phyloP scores from a whole-genome alignment of 2,797 vertebrate genomes.

The Sternotherus odoratus region DNA sequence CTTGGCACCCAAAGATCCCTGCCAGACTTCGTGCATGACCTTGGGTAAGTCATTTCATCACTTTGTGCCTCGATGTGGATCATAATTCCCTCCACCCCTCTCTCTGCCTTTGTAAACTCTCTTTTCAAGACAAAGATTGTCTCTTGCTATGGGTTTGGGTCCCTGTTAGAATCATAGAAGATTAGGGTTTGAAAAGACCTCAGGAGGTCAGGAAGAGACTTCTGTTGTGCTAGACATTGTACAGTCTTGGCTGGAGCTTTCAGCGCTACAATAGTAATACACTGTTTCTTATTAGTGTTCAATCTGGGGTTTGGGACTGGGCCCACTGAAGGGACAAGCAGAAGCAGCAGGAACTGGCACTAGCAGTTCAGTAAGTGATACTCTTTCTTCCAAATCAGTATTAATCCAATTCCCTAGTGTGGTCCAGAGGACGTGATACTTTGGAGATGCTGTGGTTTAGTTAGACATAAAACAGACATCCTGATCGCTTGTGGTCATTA shows the following conservation, averaged over 20 bases:
- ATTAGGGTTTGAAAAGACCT: no score
- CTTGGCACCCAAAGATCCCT: background rate
- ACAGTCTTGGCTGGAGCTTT: background rate
- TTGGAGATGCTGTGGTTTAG: background rate
- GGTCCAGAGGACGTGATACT: background rate
- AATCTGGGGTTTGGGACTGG: background rate
- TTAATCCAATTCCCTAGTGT: background rate
- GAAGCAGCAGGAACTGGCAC: background rate
- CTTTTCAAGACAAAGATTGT: background rate
- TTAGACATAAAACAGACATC: background rate
- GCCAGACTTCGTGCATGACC: background rate
- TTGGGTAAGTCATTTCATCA: background rate
- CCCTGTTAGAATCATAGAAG: background rate
- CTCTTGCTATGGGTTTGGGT: background rate
- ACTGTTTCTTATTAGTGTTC: background rate
- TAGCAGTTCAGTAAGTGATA: background rate
- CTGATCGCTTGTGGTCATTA: accelerated
- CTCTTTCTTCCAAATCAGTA: background rate
- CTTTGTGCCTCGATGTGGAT: background rate
- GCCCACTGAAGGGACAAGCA: background rate
- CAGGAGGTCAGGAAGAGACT: no score
- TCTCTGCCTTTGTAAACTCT: background rate
- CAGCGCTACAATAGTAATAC: background rate
- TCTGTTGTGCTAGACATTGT: background rate
- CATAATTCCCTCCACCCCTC: background rate